phyloP scores from a whole-genome alignment of 2,113 vertebrate genomes.

The Cnemophilus loriae region DNA sequence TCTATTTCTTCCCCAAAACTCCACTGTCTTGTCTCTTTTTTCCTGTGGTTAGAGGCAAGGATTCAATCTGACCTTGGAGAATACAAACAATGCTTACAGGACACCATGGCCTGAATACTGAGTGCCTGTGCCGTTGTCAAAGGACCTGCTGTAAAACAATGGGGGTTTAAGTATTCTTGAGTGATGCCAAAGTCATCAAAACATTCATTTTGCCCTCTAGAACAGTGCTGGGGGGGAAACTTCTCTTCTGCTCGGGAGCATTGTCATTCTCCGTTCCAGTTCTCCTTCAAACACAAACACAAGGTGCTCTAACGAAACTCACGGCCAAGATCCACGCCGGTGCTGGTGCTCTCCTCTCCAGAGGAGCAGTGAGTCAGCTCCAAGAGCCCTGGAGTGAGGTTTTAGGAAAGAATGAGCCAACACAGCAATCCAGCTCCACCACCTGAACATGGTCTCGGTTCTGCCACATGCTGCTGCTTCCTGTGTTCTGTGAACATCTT shows the following conservation, averaged over 20 bases:
- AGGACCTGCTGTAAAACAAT: not conserved
- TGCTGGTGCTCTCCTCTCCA: not conserved
- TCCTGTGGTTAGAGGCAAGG: conserved; percentile 4
- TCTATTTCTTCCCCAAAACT: not conserved
- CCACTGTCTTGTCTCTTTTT: not conserved
- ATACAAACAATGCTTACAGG: not conserved
- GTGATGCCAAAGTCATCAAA: not conserved
- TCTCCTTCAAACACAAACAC: not conserved
- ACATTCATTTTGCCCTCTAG: not conserved
- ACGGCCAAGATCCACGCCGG: accelerated
- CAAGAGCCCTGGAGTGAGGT: not conserved
- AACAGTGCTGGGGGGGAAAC: not conserved
- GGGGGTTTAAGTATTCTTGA: not conserved
- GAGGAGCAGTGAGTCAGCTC: not conserved
- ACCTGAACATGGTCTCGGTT: not conserved
- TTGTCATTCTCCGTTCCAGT: accelerated
- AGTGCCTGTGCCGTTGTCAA: not conserved
- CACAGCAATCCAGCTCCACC: not conserved
- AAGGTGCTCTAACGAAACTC: not conserved
- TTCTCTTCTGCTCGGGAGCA: not conserved
- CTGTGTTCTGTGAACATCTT: not conserved
- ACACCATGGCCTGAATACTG: not conserved
- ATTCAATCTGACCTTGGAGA: not conserved
- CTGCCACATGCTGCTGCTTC: not conserved
- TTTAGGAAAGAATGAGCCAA: not conserved